Conservation (phyloP, 2,888 invertebrate genomes). For the Eurytoma adleriae region DNA sequence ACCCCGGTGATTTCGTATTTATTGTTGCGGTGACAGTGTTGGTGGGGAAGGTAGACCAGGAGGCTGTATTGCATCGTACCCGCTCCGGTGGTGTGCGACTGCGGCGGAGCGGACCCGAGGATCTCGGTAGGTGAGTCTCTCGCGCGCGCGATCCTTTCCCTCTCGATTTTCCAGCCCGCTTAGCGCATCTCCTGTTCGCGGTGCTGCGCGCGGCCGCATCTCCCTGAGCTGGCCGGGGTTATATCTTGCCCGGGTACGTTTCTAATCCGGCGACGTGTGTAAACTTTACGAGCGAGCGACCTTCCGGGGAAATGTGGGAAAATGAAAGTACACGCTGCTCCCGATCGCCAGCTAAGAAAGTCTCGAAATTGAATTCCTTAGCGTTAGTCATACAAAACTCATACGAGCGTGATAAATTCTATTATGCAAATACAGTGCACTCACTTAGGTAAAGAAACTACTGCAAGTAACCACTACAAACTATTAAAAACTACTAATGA, state of each 20-base stretch:
- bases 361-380: no score
- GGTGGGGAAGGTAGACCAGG: background rate
- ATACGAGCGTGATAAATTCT: no score
- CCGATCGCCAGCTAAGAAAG: background rate
- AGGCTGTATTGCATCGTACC: no score
- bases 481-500: no score
- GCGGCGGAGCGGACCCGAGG: background rate
- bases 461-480: no score
- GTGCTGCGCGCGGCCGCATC: no score
- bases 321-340: background rate
- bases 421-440: no score
- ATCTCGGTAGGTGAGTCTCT: conserved; percentile 35
- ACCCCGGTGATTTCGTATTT: conserved; percentile 4
- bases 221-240: no score
- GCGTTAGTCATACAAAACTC: no score
- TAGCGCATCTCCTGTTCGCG: background rate
- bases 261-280: background rate
- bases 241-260: background rate
- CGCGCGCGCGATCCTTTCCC: conserved; percentile 37
- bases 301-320: background rate
- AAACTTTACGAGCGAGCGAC: background rate
- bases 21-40: background rate
- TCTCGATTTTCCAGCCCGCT: conserved; percentile 21
- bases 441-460: no score
- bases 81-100: no score